Evolutionary conservation across 2,888 invertebrate species (phyloP).

Genomic region (Torymus auratus): DNA sequence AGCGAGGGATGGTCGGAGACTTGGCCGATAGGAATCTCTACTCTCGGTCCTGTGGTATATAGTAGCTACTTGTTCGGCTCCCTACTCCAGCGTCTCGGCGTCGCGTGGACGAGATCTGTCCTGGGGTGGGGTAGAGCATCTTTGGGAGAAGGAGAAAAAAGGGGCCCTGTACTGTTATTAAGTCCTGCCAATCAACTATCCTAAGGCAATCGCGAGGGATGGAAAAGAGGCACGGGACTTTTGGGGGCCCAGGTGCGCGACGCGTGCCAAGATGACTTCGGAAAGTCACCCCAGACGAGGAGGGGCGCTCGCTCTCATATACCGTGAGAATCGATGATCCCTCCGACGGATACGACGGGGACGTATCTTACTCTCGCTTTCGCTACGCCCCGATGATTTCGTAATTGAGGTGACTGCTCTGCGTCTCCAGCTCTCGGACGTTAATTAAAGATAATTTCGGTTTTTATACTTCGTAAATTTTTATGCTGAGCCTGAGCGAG

Average conservation of each 20-base stretch:
- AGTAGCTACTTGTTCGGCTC: constrained; percentile 14
- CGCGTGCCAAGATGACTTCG: background rate
- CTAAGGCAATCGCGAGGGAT: constrained; percentile 38
- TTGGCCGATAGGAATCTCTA: constrained; percentile 38
- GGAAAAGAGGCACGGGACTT: constrained; percentile 23
- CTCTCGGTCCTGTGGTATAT: background rate
- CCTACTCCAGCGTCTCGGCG: background rate
- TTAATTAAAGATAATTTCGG: constrained; percentile 22
- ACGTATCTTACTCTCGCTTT: background rate
- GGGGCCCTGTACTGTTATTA: constrained; percentile 33
- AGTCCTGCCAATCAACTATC: constrained; percentile 56
- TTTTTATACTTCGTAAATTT: constrained; percentile 1
- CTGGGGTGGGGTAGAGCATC: background rate
- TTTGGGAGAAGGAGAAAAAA: background rate
- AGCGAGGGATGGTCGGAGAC: constrained; percentile 15
- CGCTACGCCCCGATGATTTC: constrained; percentile 13
- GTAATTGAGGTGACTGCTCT: constrained; percentile 4
- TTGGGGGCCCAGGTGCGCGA: constrained; percentile 25
- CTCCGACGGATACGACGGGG: background rate
- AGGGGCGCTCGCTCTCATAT: background rate
- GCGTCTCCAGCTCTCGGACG: background rate
- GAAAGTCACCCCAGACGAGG: no score
- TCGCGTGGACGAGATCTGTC: constrained; percentile 38
- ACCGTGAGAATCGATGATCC: constrained; percentile 49
- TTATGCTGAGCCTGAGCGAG: no score